These are phyloP conservation scores for Enteromius fasciolatus DNA, from an alignment of 2,797 vertebrate species.

Conservation along the genomic window DNA sequence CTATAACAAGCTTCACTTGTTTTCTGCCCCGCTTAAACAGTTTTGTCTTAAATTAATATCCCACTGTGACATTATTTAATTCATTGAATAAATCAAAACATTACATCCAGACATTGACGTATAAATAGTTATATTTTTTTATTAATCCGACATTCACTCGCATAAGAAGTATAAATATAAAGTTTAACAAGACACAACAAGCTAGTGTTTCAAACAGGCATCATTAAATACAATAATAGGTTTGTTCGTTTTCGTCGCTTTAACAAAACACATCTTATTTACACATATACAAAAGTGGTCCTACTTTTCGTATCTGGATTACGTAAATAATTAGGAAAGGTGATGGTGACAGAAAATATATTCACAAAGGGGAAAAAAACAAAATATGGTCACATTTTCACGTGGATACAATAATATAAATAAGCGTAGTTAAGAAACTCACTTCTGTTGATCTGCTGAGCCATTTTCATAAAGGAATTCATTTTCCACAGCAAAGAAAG, in stretches of 20 bases:
- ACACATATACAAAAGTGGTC: slow-evolving; percentile 95
- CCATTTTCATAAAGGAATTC: slow-evolving; percentile 56
- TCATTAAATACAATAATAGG: slow-evolving; percentile 90
- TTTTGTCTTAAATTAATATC: not conserved
- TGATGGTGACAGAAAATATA: slow-evolving; percentile 52
- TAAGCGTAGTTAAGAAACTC: slow-evolving; percentile 60
- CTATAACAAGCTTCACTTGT: not conserved
- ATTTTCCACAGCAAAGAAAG: slow-evolving; percentile 23
- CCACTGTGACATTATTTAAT: not conserved
- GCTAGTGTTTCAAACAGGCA: slow-evolving; percentile 73
- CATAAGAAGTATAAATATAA: slow-evolving; percentile 85
- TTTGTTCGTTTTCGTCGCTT: slow-evolving; percentile 70
- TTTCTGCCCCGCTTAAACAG: not conserved
- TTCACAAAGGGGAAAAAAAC: slow-evolving; percentile 37
- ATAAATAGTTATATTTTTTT: slow-evolving; percentile 80
- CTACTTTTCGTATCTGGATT: slow-evolving; percentile 64
- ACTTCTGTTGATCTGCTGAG: slow-evolving; percentile 55
- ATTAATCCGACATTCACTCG: slow-evolving; percentile 74
- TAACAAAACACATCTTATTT: slow-evolving; percentile 93
- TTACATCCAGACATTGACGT: slow-evolving; percentile 53
- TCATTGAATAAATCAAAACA: slow-evolving; percentile 15
- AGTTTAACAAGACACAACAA: slow-evolving; percentile 84
- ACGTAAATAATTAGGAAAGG: slow-evolving; percentile 57
- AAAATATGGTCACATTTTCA: slow-evolving; percentile 59
- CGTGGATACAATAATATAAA: slow-evolving; percentile 58